Evolutionary conservation across 2,888 invertebrate genomes (phyloP).

Genomic region (Balanococcus diminutus): DNA sequence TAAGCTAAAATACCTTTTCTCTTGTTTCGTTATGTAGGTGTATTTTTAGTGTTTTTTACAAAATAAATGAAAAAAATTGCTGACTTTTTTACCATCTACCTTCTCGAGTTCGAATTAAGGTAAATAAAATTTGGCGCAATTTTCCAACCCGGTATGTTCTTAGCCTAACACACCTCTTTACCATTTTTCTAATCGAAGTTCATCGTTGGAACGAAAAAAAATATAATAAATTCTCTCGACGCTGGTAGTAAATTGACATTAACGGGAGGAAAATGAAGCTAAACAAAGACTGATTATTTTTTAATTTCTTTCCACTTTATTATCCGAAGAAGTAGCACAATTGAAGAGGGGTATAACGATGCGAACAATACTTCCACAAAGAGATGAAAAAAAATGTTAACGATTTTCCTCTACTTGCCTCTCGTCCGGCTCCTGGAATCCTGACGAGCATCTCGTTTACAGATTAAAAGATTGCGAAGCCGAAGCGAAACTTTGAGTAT

Average conservation of each 20-base stretch:
- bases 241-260: background rate
- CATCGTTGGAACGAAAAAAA: background rate
- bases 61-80: background rate
- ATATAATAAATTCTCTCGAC: background rate
- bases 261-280: background rate
- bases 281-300: conserved; percentile 2
- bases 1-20: background rate
- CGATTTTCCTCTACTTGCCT: background rate
- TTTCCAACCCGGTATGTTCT: no score
- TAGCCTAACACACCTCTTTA: no score
- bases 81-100: background rate
- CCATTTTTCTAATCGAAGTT: no score
- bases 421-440: background rate
- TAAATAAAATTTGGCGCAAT: no score
- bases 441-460: background rate
- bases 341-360: background rate
- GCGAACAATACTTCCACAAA: background rate
- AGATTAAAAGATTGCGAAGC: background rate
- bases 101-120: no score
- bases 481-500: background rate
- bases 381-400: background rate
- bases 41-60: background rate
- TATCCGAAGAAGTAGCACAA: background rate
- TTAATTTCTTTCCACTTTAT: background rate
- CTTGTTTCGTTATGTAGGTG: background rate